These are phyloP conservation scores for Anas platyrhynchos DNA, from an alignment of 2,113 vertebrate genomes.

Conservation along the genomic window DNA sequence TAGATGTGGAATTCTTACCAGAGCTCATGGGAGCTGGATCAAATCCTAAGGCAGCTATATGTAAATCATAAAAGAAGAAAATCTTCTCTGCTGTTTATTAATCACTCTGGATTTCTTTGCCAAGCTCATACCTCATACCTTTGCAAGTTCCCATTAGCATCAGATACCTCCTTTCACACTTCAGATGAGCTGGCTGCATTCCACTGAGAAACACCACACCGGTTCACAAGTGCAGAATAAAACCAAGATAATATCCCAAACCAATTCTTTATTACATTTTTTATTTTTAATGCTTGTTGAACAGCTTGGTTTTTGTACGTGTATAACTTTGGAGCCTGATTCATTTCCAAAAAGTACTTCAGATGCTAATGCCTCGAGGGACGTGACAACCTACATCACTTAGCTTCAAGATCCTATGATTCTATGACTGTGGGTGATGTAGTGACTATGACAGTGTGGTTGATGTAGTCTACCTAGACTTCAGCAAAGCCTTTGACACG, in stretches of 20 bases:
- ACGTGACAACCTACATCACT: conserved; percentile 24
- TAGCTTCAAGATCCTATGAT: neutral
- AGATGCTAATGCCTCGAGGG: conserved; percentile 46
- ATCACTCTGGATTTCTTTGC: neutral
- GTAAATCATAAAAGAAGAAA: neutral
- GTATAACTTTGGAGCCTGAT: conserved; percentile 10
- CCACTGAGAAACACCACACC: neutral
- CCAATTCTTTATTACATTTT: neutral
- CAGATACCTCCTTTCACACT: neutral
- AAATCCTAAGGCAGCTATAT: neutral
- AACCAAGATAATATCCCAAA: neutral
- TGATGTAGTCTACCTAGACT: no score
- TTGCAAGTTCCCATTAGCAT: neutral
- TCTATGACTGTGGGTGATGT: no score
- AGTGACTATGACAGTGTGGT: no score
- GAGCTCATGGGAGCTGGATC: neutral
- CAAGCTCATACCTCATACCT: neutral
- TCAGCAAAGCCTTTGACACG: no score
- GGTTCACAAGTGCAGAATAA: neutral
- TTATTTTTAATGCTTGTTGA: neutral
- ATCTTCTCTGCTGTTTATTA: neutral
- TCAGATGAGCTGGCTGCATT: neutral
- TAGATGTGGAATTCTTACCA: neutral
- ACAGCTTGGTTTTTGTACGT: conserved; percentile 29
- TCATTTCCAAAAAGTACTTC: conserved; percentile 18